Base-by-base conservation (phyloP, 2,888 invertebrate genomes). In the Aspidiotus rigidus region DNA sequence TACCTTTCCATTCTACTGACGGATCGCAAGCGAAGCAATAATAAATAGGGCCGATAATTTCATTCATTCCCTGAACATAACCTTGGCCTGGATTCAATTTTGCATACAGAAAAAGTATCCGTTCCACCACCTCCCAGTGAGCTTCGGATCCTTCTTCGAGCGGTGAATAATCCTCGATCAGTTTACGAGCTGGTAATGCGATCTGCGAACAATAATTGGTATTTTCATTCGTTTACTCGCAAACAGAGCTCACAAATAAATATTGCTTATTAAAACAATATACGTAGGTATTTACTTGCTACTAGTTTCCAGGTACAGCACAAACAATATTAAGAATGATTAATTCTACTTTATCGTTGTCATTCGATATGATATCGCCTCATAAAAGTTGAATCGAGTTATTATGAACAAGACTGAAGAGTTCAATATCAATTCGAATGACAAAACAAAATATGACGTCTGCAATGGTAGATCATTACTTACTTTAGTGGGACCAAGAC, bases 51-150 rank as follows among this genome's bases (percentile, higher is more conserved):
- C 97, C 99, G 59, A 99, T 88, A 75, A 99, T 95, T 80, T 99
- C 99, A 80, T 99, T 99, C 98, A 99, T 99, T 67, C 99, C 99
- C 81, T 98, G 92, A 0, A 93, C 93, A 77, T 93, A 92, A 11
- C 95, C 89, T 77, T 97, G 95, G 0, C 98, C 98, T 0, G 97
- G 95, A 82, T 99, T 99, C 13, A 73, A 83, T 80, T 99, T 99
- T 0, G 96, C 95, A 78, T 98, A 99, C 0, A 99, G 83, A 80
- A 99, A 99, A 70, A 99, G 81, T 78, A 99, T 93, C 71, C 99
- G 83, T 78, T 99, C 96, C 0, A 96, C 91, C 6, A 98, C 96
- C 80, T 99, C 97, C 98, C 98, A 98, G 77, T 98, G 97, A 0
- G 95, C 95, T 79, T 98, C 96, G 74, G 89, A 86, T 0, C 95